Evolutionary conservation across 2,113 vertebrate species (phyloP).

Genomic region (Corydoras sp.): DNA sequence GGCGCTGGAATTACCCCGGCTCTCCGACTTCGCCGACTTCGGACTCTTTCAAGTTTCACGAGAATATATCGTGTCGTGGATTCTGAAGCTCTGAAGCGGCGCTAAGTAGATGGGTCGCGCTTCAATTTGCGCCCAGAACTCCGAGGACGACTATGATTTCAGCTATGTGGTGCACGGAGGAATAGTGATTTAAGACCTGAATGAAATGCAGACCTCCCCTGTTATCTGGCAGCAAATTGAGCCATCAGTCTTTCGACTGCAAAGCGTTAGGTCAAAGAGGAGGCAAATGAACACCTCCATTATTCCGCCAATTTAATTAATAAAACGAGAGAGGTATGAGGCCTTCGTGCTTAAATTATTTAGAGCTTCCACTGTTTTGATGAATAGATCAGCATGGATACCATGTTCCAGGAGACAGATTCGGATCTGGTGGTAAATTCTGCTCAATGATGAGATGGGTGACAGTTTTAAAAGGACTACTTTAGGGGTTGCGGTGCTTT

Average conservation of each 20-base stretch:
- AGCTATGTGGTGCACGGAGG: constrained; percentile 6
- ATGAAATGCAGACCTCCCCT: constrained; percentile 27
- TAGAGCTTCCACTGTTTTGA: constrained; percentile 31
- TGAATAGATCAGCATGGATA: constrained; percentile 34
- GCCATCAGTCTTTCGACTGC: constrained; percentile 42
- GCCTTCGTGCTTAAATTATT: constrained; percentile 29
- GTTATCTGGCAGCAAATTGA: constrained; percentile 40
- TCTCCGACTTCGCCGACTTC: not conserved
- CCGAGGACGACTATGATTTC: constrained; percentile 7
- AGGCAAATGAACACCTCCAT: constrained; percentile 32
- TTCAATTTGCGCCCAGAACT: not conserved
- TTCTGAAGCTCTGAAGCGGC: not conserved
- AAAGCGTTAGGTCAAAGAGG: constrained; percentile 37
- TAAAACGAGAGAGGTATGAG: constrained; percentile 32
- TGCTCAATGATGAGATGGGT: not conserved
- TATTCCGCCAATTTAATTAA: constrained; percentile 40
- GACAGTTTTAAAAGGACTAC: not conserved
- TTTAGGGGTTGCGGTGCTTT: too few species aligned
- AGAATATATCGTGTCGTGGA: not conserved
- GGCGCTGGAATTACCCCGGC: not conserved
- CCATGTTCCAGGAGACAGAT: not conserved
- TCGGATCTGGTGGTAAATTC: not conserved
- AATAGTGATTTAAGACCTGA: constrained; percentile 26
- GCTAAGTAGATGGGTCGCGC: not conserved
- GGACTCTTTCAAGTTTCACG: not conserved